phyloP scores from a whole-genome alignment of 2,888 invertebrate genomes.

The Tetanocera ferruginea region DNA sequence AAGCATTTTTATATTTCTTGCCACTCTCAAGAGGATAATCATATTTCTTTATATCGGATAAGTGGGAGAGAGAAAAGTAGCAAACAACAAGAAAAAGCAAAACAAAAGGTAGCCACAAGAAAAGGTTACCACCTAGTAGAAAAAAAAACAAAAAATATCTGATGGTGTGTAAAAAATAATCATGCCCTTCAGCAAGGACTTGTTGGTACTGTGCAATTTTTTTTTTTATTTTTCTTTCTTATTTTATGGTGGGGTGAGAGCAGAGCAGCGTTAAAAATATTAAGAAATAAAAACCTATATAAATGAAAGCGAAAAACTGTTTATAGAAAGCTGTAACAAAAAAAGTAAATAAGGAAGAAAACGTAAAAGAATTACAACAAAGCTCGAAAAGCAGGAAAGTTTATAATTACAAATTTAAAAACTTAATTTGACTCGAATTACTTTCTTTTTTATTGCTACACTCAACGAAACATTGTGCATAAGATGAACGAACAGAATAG shows the following conservation, averaged over 20 bases:
- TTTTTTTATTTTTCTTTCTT: too few relatives aligned
- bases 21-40: constrained; percentile 29
- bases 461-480: constrained; percentile 12
- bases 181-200: constrained; percentile 42
- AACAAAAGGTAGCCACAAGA: not conserved
- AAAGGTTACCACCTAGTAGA: not conserved
- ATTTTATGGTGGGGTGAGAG: constrained; percentile 6
- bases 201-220: not conserved
- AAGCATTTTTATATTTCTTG: constrained; percentile 14
- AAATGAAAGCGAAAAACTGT: not conserved
- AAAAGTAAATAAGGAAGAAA: constrained; percentile 14
- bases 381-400: constrained; percentile 41
- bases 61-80: not conserved
- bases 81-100: not conserved
- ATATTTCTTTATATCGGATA: constrained; percentile 19
- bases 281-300: constrained; percentile 27
- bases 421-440: constrained; percentile 55
- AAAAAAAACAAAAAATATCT: constrained; percentile 1
- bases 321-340: constrained; percentile 21
- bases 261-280: not conserved
- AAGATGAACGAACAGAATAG: not conserved
- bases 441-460: constrained; percentile 43
- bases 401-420: constrained; percentile 55
- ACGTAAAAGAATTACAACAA: constrained; percentile 33
- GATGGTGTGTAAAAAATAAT: constrained; percentile 41